Percentiles rank a stretch among this genome's conserved stretches.
phyloP scores from a whole-genome alignment of 2,888 invertebrate species.

The Ypsolopha scabrella region DNA sequence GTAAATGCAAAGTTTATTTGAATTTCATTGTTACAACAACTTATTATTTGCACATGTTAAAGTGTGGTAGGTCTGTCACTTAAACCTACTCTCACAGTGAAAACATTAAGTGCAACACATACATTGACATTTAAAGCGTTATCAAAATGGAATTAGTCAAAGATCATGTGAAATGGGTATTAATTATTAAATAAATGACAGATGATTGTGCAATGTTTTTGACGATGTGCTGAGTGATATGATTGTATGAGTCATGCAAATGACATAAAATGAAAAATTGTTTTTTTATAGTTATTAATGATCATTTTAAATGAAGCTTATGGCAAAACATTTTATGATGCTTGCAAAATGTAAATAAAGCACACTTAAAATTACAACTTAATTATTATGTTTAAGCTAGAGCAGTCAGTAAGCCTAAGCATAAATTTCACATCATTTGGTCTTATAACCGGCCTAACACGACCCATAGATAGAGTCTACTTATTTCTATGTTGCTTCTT shows the following conservation, averaged over 20 bases:
- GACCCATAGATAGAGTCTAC: too few species aligned
- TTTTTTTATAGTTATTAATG: not conserved
- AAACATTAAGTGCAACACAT: slow-evolving; percentile 11
- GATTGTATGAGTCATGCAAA: not conserved
- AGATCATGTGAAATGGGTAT: slow-evolving; percentile 1
- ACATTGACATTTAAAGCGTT: slow-evolving; percentile 11
- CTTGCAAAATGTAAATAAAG: too few species aligned
- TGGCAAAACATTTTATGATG: too few species aligned
- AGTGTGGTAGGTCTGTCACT: slow-evolving; percentile 10
- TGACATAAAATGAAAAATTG: not conserved
- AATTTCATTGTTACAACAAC: not conserved
- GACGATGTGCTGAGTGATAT: not conserved
- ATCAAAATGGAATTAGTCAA: slow-evolving; percentile 1
- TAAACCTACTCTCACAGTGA: slow-evolving; percentile 11
- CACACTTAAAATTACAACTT: too few species aligned
- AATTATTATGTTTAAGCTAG: too few species aligned
- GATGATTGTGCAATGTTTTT: not conserved
- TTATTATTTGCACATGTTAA: too few species aligned
- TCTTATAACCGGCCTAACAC: too few species aligned
- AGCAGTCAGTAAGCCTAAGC: too few species aligned
- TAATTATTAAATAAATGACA: slow-evolving; percentile 10
- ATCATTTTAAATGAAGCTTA: not conserved
- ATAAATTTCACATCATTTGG: too few species aligned
- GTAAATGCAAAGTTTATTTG: not conserved
- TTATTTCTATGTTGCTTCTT: too few species aligned